A percentile compares a stretch with the other conserved stretches of the same genome.
Evolutionary conservation across 2,888 invertebrate species (phyloP).

Genomic region (Eupithecia inturbata): DNA sequence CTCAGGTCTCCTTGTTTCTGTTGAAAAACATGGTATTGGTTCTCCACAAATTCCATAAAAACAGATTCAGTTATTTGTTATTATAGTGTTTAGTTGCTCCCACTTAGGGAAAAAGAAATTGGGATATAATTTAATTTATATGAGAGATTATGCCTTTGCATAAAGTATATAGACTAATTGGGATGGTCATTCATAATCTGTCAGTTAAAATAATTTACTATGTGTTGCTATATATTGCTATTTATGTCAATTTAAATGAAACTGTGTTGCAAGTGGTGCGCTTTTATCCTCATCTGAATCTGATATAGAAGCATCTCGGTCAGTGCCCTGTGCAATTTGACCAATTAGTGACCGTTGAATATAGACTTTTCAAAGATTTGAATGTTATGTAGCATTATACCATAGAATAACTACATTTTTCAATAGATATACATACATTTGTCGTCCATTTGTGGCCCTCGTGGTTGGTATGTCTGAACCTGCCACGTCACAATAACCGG

Average conservation of each 20-base stretch:
- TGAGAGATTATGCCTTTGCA: background rate
- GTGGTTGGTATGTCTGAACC: too few relatives aligned
- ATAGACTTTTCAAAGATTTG: background rate
- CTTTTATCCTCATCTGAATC: constrained; percentile 39
- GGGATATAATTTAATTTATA: too few relatives aligned
- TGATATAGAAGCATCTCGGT: constrained; percentile 34
- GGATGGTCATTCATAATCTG: background rate
- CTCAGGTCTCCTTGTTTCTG: background rate
- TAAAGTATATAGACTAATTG: background rate
- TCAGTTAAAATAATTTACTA: background rate
- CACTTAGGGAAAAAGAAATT: too few relatives aligned
- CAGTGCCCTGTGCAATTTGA: constrained; percentile 31
- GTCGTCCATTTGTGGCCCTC: background rate
- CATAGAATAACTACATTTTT: background rate
- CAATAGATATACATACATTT: background rate
- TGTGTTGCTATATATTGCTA: background rate
- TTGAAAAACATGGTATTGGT: background rate
- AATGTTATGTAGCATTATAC: background rate
- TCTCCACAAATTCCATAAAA: background rate
- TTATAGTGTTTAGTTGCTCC: too few relatives aligned
- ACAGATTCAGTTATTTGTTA: too few relatives aligned
- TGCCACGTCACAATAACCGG: constrained; percentile 13
- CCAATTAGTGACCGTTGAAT: background rate
- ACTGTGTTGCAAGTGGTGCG: constrained; percentile 37
- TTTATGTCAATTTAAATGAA: background rate